Evolutionary conservation across 2,888 invertebrate genomes (phyloP).

Genomic region (Andrena bicolor): DNA sequence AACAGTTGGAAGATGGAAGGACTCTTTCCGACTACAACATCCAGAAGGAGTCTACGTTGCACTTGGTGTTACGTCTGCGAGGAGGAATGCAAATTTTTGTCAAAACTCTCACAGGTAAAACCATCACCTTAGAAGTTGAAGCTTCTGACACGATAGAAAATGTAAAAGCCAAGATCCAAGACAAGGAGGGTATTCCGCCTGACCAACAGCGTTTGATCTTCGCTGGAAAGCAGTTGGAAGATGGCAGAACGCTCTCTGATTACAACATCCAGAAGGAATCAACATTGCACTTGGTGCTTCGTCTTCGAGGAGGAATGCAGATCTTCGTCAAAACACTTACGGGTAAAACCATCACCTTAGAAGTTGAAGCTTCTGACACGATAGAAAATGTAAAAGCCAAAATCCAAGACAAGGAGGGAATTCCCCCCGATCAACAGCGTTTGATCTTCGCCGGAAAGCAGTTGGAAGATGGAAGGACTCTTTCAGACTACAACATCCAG

Average conservation of each 20-base stretch:
- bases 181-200: constrained; percentile 69
- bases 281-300: constrained; percentile 87
- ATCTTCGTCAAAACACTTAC: constrained; percentile 88
- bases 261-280: constrained; percentile 84
- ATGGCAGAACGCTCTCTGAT: constrained; percentile 66
- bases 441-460: constrained; percentile 72
- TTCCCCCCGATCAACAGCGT: constrained; percentile 69
- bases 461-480: constrained; percentile 66
- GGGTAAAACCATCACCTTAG: constrained; percentile 87
- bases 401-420: constrained; percentile 84
- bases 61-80: constrained; percentile 27
- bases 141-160: constrained; percentile 68
- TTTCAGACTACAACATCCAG: constrained; percentile 69
- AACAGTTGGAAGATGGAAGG: constrained; percentile 60
- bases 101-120: constrained; percentile 36
- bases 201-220: constrained; percentile 69
- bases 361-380: constrained; percentile 88
- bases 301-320: constrained; percentile 89
- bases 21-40: constrained; percentile 54
- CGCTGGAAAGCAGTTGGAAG: constrained; percentile 67
- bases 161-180: constrained; percentile 63
- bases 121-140: constrained; percentile 42
- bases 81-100: constrained; percentile 45
- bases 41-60: constrained; percentile 37
- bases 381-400: constrained; percentile 88